Evolutionary conservation across 2,797 vertebrate genomes (phyloP), one percentile per base, ranked within the genome.

Genomic region (Pygocentrus nattereri): DNA sequence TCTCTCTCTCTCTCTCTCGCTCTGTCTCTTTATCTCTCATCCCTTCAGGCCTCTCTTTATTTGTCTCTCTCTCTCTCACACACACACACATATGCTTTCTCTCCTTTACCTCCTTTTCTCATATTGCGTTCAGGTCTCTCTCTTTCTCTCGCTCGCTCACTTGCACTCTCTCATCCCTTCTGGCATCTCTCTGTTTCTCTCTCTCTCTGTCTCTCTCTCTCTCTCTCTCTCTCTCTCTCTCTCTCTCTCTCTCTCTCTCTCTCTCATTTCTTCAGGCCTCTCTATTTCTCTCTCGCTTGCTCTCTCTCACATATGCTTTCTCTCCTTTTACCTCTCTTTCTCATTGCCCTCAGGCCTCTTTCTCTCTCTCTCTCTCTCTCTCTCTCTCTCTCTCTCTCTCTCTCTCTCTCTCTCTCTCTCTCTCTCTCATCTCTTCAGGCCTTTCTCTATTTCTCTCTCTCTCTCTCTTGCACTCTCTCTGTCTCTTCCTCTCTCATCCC

Each of bases 11-110:
- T 34, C 21, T 4, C 11, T 8, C 21, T 34, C 5, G 11, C 76
- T 77, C 78, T 73, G 73, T 58, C 41, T 38, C 50, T 19, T 80
- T 78, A 84, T 85, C 80, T 54, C 15, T 15, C n/a, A n/a, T n/a
- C n/a, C n/a, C 6, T 34, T 34, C 2, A 34, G 2, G n/a, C n/a
- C n/a, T 34, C n/a, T n/a, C 11, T n/a, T n/a, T 8, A 21, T 34
- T 5, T 11, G 76, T 77, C 78, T 73, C 73, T 58, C 79, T 78
- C 84, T 85, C 80, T 54, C 16, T 16, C n/a, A n/a, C n/a, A n/a
- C n/a, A n/a, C n/a, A n/a, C n/a, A n/a, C 3, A 30, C 30, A 30
- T 30, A 30, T 30, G 3, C 30, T 1, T 11, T 52, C 49, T 52
- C 16, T 15, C 52, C 49, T 18, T 52, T 18, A 16, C 15, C n/a